These are phyloP conservation scores for Puffinus mauretanicus DNA, from an alignment of 2,113 vertebrate genomes.

Conservation along the genomic window DNA sequence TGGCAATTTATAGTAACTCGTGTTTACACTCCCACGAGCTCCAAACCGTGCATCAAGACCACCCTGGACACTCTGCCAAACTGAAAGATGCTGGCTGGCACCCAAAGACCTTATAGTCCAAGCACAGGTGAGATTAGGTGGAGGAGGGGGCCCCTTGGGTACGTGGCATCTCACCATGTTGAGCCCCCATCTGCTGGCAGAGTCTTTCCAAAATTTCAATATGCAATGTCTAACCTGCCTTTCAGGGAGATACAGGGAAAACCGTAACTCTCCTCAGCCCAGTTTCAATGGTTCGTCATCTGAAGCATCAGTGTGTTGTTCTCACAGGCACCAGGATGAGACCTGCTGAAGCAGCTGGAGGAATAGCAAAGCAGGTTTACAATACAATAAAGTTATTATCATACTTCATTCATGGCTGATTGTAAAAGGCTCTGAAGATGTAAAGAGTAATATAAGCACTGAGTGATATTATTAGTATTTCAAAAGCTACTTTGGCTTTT, in stretches of 20 bases:
- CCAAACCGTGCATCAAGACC: neutral
- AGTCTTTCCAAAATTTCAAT: neutral
- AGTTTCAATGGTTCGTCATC: neutral
- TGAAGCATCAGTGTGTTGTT: neutral
- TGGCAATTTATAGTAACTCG: neutral
- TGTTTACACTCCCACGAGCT: neutral
- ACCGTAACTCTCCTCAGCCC: neutral
- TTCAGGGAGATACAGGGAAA: neutral
- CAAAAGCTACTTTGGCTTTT: slow-evolving; percentile 26
- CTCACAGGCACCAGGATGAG: neutral
- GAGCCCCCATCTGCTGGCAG: neutral
- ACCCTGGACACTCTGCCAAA: neutral
- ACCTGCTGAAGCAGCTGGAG: neutral
- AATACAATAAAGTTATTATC: neutral
- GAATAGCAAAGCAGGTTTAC: neutral
- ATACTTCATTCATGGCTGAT: neutral
- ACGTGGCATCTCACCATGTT: rapidly evolving
- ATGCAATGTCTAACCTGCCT: neutral
- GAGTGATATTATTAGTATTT: slow-evolving; percentile 52
- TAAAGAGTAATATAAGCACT: slow-evolving; percentile 29
- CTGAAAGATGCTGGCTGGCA: neutral
- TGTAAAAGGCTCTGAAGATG: neutral
- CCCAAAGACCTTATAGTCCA: neutral
- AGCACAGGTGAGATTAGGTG: neutral
- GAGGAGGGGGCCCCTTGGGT: neutral